phyloP scores from a whole-genome alignment of 2,113 vertebrate species.

The Trogon surrucura region DNA sequence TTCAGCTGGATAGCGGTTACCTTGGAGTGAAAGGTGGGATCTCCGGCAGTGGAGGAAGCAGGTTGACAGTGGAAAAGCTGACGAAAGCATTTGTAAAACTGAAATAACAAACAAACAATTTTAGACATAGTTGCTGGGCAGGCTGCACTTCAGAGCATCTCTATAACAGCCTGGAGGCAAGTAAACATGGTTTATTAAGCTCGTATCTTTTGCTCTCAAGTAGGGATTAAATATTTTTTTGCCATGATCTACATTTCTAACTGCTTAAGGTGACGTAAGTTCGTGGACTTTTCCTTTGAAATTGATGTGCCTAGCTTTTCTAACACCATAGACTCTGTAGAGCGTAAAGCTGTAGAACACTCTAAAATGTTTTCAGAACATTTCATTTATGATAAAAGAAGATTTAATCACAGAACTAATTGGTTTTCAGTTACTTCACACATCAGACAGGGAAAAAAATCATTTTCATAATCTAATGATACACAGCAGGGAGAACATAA shows the following conservation, averaged over 20 bases:
- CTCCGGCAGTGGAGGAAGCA: slow-evolving; percentile 38
- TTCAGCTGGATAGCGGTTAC: slow-evolving; percentile 76
- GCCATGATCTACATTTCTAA: background rate
- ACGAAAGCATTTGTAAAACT: slow-evolving; percentile 88
- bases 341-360: background rate
- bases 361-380: slow-evolving; percentile 6
- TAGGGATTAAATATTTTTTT: background rate
- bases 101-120: slow-evolving; percentile 27
- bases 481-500: slow-evolving; percentile 35
- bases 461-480: slow-evolving; percentile 53
- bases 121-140: background rate
- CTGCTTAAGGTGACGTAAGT: background rate
- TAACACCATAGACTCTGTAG: background rate
- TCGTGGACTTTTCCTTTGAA: background rate
- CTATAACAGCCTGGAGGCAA: background rate
- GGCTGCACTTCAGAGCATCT: background rate
- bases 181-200: background rate
- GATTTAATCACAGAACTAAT: slow-evolving; percentile 45
- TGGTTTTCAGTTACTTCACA: slow-evolving; percentile 39
- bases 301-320: background rate
- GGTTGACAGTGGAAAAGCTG: slow-evolving; percentile 76
- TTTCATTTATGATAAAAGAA: slow-evolving; percentile 12
- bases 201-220: background rate
- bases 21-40: slow-evolving; percentile 73
- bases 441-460: slow-evolving; percentile 18